Conservation (phyloP, 2,113 vertebrate genomes). For the Bujurquina vittata region DNA sequence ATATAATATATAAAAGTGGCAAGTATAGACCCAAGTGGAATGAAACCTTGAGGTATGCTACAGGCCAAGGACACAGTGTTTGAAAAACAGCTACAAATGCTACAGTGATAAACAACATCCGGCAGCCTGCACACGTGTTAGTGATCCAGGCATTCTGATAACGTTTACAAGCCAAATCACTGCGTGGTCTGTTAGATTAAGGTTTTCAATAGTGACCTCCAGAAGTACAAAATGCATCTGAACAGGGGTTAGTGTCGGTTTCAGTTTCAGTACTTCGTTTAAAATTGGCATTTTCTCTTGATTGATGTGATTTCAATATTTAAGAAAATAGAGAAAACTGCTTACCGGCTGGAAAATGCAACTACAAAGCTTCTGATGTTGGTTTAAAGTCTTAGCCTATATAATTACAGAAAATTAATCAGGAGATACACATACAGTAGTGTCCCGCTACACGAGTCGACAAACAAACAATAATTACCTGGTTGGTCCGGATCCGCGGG, state of each 20-base stretch:
- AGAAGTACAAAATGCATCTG: no score
- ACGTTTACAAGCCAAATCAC: neutral
- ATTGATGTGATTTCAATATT: neutral
- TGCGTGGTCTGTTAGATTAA: neutral
- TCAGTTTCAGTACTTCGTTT: no score
- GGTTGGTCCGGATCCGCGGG: slow-evolving; percentile 48
- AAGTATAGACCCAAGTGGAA: no score
- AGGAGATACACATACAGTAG: neutral
- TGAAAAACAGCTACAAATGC: no score
- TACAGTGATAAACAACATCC: neutral
- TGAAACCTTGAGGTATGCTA: no score
- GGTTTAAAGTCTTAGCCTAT: no score
- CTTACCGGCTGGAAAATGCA: neutral
- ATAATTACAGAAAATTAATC: no score
- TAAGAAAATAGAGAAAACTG: neutral
- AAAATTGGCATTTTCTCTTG: neutral
- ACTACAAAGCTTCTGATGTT: neutral
- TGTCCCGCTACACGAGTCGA: neutral
- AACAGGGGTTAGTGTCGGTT: neutral
- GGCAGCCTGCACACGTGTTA: neutral
- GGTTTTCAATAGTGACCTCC: neutral
- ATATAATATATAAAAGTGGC: no score
- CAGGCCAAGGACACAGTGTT: no score
- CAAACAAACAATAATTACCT: slow-evolving; percentile 14
- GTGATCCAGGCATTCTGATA: neutral